Conservation (phyloP, 2,888 invertebrate species). For the Amblyteles armatorius region DNA sequence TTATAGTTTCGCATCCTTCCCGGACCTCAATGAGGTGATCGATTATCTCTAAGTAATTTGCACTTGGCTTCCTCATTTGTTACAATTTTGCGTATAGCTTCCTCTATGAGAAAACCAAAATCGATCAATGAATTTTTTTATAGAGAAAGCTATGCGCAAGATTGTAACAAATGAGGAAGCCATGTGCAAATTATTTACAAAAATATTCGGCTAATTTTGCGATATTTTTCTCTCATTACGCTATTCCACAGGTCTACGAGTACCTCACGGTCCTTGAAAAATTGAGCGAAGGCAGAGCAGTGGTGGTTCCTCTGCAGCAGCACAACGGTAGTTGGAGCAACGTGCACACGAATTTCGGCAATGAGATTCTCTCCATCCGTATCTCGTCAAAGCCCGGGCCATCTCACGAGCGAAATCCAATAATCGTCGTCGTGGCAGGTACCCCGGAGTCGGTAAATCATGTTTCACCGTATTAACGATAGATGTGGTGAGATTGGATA, state of each 20-base stretch:
- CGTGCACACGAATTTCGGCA: constrained; percentile 56
- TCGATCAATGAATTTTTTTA: no score
- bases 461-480: constrained; percentile 19
- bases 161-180: no score
- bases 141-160: no score
- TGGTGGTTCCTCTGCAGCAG: constrained; percentile 38
- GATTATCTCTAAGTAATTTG: not conserved
- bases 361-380: constrained; percentile 62
- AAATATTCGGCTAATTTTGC: not conserved
- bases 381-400: constrained; percentile 27
- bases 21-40: constrained; percentile 43
- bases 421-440: constrained; percentile 66
- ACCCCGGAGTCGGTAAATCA: constrained; percentile 35
- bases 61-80: no score
- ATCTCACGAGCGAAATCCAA: constrained; percentile 55
- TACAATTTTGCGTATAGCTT: no score
- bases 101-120: no score
- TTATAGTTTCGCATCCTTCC: constrained; percentile 46
- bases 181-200: not conserved
- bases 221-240: not conserved
- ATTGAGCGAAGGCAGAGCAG: constrained; percentile 36
- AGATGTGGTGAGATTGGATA: constrained; percentile 32
- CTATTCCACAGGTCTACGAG: constrained; percentile 45
- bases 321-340: constrained; percentile 48
- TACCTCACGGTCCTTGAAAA: constrained; percentile 40